A percentile compares a stretch with the other conserved stretches of the same genome.
Conservation (phyloP, 2,888 invertebrate genomes). For the Loripinus fragilis region DNA sequence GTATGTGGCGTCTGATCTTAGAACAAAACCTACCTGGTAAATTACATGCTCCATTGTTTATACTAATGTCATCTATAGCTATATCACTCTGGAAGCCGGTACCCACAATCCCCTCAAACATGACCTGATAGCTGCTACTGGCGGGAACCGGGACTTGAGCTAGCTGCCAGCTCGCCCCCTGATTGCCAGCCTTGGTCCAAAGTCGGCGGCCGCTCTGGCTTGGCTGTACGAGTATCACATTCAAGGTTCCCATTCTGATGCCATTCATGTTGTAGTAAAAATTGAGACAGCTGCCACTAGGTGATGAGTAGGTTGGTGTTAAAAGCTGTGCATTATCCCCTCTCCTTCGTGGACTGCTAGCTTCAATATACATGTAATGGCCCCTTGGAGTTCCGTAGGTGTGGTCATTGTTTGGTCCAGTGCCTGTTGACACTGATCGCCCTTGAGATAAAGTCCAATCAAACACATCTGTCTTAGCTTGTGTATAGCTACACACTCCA, state of each 20-base stretch:
- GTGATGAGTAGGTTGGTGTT: slow-evolving; percentile 60
- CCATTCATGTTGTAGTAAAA: slow-evolving; percentile 81
- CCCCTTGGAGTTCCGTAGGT: slow-evolving; percentile 77
- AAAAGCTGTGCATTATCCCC: slow-evolving; percentile 85
- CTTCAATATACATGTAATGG: slow-evolving; percentile 77
- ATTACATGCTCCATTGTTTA: slow-evolving; percentile 69
- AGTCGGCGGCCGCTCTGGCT: slow-evolving; percentile 38
- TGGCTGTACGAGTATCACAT: slow-evolving; percentile 60
- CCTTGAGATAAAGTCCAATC: slow-evolving; percentile 73
- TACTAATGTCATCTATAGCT: slow-evolving; percentile 78
- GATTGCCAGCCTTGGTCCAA: slow-evolving; percentile 67
- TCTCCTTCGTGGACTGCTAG: slow-evolving; percentile 85
- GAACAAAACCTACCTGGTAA: slow-evolving; percentile 61
- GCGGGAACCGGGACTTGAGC: slow-evolving; percentile 62
- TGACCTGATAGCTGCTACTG: slow-evolving; percentile 63
- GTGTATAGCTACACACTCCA: slow-evolving; percentile 62
- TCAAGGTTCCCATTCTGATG: slow-evolving; percentile 71
- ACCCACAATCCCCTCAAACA: slow-evolving; percentile 77
- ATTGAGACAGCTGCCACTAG: slow-evolving; percentile 70
- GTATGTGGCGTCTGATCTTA: no score
- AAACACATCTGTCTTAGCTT: slow-evolving; percentile 64
- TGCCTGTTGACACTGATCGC: slow-evolving; percentile 59
- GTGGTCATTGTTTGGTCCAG: slow-evolving; percentile 78
- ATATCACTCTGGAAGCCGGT: slow-evolving; percentile 72
- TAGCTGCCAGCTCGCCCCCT: slow-evolving; percentile 69